phyloP scores from a whole-genome alignment of 1,140 invertebrate species.

The Zaprionus tsacasi region DNA sequence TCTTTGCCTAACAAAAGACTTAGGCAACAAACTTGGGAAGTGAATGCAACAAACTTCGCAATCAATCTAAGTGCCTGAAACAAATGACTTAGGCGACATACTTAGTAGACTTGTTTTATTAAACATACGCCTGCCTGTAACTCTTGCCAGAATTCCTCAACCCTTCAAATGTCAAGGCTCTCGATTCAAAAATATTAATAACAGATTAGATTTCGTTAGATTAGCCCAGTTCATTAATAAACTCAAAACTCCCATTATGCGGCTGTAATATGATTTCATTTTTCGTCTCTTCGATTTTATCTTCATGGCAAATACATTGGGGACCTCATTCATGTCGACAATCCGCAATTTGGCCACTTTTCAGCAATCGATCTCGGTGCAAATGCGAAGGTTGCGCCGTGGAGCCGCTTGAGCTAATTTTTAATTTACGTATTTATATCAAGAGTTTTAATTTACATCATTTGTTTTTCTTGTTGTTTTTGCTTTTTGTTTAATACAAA shows the following conservation, averaged over 20 bases:
- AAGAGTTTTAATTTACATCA: slow-evolving; percentile 64
- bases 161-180: slow-evolving; percentile 31
- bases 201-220: slow-evolving; percentile 13
- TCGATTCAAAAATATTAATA: slow-evolving; percentile 6
- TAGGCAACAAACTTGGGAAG: slow-evolving; percentile 17
- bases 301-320: slow-evolving; percentile 25
- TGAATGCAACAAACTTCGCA: not conserved
- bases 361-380: slow-evolving; percentile 13
- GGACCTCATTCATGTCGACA: slow-evolving; percentile 23
- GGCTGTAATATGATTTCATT: not conserved
- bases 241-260: slow-evolving; percentile 7
- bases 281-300: slow-evolving; percentile 11
- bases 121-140: not conserved
- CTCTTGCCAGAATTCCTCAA: slow-evolving; percentile 5
- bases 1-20: slow-evolving; percentile 22
- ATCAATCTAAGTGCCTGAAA: not conserved
- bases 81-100: slow-evolving; percentile 2
- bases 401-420: slow-evolving; percentile 64
- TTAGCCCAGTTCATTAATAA: slow-evolving; percentile 41
- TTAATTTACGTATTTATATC: slow-evolving; percentile 74
- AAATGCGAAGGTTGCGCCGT: slow-evolving; percentile 70
- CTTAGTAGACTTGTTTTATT: not conserved
- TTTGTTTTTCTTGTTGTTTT: slow-evolving; percentile 42
- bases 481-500: slow-evolving; percentile 49
- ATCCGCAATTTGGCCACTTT: slow-evolving; percentile 19